Evolutionary conservation across 2,888 invertebrate species (phyloP).

Genomic region (Mycalesis mineus): DNA sequence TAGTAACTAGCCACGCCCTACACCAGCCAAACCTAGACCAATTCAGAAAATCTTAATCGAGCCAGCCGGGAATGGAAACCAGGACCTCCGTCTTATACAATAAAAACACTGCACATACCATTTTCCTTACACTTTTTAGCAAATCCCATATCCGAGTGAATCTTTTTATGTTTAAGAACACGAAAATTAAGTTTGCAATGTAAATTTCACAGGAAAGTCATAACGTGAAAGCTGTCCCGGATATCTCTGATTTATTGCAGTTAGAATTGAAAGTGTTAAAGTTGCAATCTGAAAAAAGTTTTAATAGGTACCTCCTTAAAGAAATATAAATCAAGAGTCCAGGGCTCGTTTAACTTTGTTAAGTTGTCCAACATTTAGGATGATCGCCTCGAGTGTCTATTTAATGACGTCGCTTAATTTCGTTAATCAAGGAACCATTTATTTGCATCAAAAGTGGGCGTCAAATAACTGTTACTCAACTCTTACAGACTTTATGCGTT

Average conservation of each 20-base stretch:
- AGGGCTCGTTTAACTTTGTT: slow-evolving; percentile 59
- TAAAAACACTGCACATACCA: neutral
- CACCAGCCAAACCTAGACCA: too few relatives aligned
- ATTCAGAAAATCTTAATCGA: too few relatives aligned
- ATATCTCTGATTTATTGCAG: slow-evolving; percentile 74
- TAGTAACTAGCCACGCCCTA: too few relatives aligned
- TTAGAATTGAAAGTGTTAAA: slow-evolving; percentile 77
- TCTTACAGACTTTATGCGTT: neutral
- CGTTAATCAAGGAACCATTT: slow-evolving; percentile 36
- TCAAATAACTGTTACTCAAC: slow-evolving; percentile 6
- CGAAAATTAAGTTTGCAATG: slow-evolving; percentile 77
- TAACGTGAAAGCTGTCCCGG: slow-evolving; percentile 75
- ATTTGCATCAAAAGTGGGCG: slow-evolving; percentile 21
- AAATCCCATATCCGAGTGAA: slow-evolving; percentile 45
- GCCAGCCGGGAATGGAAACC: too few relatives aligned
- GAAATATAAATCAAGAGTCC: slow-evolving; percentile 73
- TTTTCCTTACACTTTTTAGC: neutral
- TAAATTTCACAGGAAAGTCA: slow-evolving; percentile 77
- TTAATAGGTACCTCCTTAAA: slow-evolving; percentile 77
- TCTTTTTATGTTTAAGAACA: slow-evolving; percentile 3
- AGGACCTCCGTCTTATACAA: too few relatives aligned
- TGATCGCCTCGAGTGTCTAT: slow-evolving; percentile 61
- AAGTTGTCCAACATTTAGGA: slow-evolving; percentile 65
- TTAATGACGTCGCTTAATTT: slow-evolving; percentile 63
- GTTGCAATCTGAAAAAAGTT: slow-evolving; percentile 77